Base-by-base conservation (phyloP, 1,140 invertebrate species). In the Lasioglossum baleicum region DNA sequence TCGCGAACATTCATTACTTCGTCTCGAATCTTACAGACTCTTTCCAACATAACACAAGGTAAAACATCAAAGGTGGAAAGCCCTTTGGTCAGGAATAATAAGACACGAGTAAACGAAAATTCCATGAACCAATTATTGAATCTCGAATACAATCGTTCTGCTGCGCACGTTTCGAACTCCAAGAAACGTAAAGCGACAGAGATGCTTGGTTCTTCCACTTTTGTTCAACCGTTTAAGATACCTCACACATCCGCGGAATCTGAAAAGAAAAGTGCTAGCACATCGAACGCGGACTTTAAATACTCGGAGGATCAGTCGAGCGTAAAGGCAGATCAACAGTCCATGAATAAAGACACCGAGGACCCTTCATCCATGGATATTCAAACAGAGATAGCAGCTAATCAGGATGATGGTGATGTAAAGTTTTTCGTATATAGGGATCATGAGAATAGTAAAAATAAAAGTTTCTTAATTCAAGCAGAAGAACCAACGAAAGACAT, bases 391-490 rank as follows among this genome's bases (percentile, higher is more conserved):
- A 73, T 87, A n/a, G 70, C 74, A 7, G 53, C 68, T 15, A 83
- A 88, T 10, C 74, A 83, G n/a, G 22, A 58, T 1, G 83, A 84
- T 0, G 87, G 90, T 7, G 87, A 86, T 67, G 83, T 93, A 2
- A 93, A 92, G 75, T 91, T 86, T 64, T 92, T 89, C 58, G 77
- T 93, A 68, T 93, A 92, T 69, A 88, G 88, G 7, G 92, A 93
- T 26, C 83, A 92, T 66, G 89, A 91, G 40, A 86, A 90, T 31
- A 88, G 81, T 20, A 83, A 87, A 58, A 88, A 93, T n/a, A 87
- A 84, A 10, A 93, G 90, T 74, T 93, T 93, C 53, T 69, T 93
- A 2, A 92, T 93, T n/a, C 84, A 91, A 77, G 90, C 91, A 6
- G 87, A 90, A n/a, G 90, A 92, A 63, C 72, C 83, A 7, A 44